Conservation (phyloP, 2,888 invertebrate genomes). For the Pseudococcus jackbeardsleyi region DNA sequence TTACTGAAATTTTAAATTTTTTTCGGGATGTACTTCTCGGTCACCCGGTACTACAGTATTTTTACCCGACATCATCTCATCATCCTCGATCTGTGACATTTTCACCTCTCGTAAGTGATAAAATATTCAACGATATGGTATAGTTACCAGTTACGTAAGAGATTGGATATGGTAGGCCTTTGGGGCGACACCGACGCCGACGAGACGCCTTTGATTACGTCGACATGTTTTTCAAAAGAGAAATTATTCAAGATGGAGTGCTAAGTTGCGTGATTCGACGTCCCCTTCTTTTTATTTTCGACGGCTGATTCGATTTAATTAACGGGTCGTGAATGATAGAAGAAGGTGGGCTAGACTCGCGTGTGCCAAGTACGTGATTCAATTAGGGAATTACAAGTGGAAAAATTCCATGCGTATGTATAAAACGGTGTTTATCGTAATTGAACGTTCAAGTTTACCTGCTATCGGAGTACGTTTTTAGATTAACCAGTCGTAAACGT, state of each 20-base stretch:
- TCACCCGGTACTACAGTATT: too few relatives aligned
- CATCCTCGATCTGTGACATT: background rate
- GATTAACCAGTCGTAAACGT: background rate
- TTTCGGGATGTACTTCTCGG: too few relatives aligned
- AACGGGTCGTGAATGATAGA: background rate
- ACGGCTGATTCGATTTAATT: background rate
- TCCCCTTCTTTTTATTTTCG: conserved; percentile 1
- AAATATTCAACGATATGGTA: conserved; percentile 26
- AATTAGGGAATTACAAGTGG: background rate
- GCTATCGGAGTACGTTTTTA: background rate
- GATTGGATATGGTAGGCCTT: background rate
- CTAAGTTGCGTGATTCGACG: background rate
- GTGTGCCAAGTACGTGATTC: conserved; percentile 1
- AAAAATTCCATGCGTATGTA: background rate
- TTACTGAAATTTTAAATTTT: too few relatives aligned
- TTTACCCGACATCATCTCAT: background rate
- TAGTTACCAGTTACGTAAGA: background rate
- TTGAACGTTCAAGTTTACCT: background rate
- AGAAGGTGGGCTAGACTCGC: background rate
- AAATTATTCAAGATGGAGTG: conserved; percentile 27
- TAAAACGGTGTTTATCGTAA: conserved; percentile 6
- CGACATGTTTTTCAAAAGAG: background rate
- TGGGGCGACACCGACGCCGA: background rate
- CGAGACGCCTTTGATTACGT: background rate
- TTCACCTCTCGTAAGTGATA: conserved; percentile 4